Evolutionary conservation across 2,797 vertebrate genomes (phyloP).

Genomic region (Cuniculus paca): DNA sequence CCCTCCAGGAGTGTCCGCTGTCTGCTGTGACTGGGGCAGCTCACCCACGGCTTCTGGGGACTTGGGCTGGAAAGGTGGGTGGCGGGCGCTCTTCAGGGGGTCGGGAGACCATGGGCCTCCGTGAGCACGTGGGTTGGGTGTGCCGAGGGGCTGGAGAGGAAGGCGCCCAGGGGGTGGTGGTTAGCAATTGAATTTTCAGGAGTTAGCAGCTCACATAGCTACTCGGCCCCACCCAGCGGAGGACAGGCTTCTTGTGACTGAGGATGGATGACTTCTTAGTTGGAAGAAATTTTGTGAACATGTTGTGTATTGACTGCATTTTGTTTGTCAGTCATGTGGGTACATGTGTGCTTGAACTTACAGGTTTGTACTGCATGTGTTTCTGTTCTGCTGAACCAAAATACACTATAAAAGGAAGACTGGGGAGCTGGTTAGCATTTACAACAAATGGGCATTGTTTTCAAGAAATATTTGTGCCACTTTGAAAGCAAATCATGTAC

Average conservation of each 20-base stretch:
- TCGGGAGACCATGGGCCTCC: neutral
- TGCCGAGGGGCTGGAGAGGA: neutral
- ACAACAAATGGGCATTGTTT: slow-evolving; percentile 75
- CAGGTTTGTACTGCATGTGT: neutral
- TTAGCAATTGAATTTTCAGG: slow-evolving; percentile 28
- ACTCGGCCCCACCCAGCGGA: neutral
- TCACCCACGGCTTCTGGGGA: slow-evolving; percentile 30
- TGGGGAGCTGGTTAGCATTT: slow-evolving; percentile 71
- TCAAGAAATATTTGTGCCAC: slow-evolving; percentile 80
- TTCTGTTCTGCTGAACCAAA: slow-evolving; percentile 59
- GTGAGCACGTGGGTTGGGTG: neutral
- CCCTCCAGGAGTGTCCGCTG: neutral
- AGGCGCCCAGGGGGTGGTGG: neutral
- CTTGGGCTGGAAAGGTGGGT: slow-evolving; percentile 32
- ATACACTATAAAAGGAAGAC: slow-evolving; percentile 54
- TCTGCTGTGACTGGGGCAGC: slow-evolving; percentile 6
- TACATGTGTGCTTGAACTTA: slow-evolving; percentile 36
- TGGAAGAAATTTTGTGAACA: slow-evolving; percentile 26
- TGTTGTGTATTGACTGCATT: slow-evolving; percentile 59
- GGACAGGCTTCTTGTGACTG: neutral
- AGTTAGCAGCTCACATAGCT: neutral
- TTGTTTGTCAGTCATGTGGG: slow-evolving; percentile 22
- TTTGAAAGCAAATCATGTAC: slow-evolving; percentile 76
- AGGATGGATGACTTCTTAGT: slow-evolving; percentile 4
- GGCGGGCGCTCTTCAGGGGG: neutral